Percentiles rank a stretch among this genome's conserved stretches.
These are phyloP conservation scores for Tillus elongatus DNA, from an alignment of 2,888 invertebrate species.

Conservation along the genomic window DNA sequence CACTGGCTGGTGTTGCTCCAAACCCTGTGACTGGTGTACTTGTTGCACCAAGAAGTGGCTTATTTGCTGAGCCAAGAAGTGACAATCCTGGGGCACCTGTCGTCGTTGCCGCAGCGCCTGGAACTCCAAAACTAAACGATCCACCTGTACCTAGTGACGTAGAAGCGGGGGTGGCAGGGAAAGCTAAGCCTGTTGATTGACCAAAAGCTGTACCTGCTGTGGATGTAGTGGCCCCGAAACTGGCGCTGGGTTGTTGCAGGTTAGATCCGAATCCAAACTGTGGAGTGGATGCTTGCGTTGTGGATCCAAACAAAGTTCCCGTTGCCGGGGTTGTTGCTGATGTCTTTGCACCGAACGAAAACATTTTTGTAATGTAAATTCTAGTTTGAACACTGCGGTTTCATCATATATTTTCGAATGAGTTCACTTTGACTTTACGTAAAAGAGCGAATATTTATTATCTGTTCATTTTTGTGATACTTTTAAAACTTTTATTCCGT, in stretches of 20 bases:
- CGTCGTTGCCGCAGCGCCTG: conserved; percentile 12
- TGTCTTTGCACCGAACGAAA: too few relatives aligned
- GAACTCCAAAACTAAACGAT: conserved; percentile 8
- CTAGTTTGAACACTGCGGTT: too few relatives aligned
- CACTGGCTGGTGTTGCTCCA: conserved; percentile 27
- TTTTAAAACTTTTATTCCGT: too few relatives aligned
- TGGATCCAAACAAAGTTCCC: not conserved
- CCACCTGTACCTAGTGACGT: not conserved
- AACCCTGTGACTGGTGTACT: conserved; percentile 28
- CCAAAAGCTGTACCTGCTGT: not conserved
- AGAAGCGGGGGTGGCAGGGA: not conserved
- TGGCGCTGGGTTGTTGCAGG: too few relatives aligned
- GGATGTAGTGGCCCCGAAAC: conserved; percentile 13
- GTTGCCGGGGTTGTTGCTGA: too few relatives aligned
- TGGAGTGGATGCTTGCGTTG: not conserved
- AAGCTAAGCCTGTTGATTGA: too few relatives aligned
- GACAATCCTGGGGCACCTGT: conserved; percentile 12
- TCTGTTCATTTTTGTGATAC: too few relatives aligned
- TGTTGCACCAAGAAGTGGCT: conserved; percentile 14
- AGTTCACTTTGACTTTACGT: too few relatives aligned
- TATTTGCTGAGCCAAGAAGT: conserved; percentile 6
- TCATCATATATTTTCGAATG: too few relatives aligned
- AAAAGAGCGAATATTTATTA: too few relatives aligned
- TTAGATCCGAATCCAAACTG: not conserved
- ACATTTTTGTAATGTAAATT: too few relatives aligned